These are phyloP conservation scores for Falco rusticolus DNA, from an alignment of 2,797 vertebrate genomes.

Conservation along the genomic window DNA sequence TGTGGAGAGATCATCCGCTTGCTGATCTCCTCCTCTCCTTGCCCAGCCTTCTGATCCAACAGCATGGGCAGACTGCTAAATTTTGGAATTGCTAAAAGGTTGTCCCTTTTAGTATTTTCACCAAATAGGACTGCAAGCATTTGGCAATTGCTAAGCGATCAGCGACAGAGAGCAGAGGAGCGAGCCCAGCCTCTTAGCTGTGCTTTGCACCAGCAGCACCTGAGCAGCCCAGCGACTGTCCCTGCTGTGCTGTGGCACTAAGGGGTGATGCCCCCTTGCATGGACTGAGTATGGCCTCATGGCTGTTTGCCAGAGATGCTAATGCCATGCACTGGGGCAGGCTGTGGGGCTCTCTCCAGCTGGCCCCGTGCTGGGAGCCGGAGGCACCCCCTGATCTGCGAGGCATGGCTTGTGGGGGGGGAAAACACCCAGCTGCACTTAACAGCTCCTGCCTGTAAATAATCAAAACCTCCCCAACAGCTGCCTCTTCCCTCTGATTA, in stretches of 20 bases:
- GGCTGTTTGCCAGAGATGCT: not conserved
- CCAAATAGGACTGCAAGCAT: not conserved
- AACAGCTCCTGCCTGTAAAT: not conserved
- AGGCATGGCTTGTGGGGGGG: rapidly evolving
- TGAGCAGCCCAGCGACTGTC: not conserved
- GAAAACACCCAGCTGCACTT: not conserved
- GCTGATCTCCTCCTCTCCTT: not conserved
- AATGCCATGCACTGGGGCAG: not conserved
- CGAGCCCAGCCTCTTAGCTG: not conserved
- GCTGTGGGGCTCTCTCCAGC: not conserved
- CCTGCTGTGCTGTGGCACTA: not conserved
- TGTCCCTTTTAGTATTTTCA: not conserved
- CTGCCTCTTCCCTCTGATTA: not conserved
- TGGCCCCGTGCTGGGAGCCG: not conserved
- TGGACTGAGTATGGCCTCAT: rapidly evolving
- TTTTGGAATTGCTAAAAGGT: not conserved
- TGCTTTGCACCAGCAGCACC: not conserved
- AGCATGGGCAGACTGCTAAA: not conserved
- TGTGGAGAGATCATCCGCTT: not conserved
- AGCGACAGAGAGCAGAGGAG: not conserved
- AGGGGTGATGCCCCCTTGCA: not conserved
- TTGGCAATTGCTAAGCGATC: not conserved
- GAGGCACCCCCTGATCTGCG: not conserved
- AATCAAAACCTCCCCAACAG: not conserved
- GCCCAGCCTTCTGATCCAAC: not conserved